Conservation (phyloP, 2,113 vertebrate species). For the Ictidomys tridecemlineatus region DNA sequence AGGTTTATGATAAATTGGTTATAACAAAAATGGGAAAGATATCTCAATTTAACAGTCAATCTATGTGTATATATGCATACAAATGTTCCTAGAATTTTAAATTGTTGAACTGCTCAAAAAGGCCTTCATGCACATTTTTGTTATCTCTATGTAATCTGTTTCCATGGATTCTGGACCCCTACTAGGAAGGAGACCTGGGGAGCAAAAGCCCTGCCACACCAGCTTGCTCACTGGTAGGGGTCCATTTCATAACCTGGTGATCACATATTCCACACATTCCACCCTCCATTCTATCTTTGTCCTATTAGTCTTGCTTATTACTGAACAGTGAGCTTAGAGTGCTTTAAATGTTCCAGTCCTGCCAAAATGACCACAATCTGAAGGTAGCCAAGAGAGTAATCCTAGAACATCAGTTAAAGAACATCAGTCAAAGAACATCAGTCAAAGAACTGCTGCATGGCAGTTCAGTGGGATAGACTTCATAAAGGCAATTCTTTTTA, state of each 20-base stretch:
- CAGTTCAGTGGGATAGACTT: slow-evolving; percentile 62
- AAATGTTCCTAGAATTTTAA: slow-evolving; percentile 23
- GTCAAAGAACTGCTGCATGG: slow-evolving; percentile 61
- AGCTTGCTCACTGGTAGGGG: slow-evolving; percentile 26
- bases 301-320: neutral
- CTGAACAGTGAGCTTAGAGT: slow-evolving; percentile 64
- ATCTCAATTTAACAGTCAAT: neutral
- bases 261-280: slow-evolving; percentile 52
- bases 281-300: slow-evolving; percentile 35
- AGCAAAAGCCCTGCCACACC: neutral
- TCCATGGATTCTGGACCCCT: neutral
- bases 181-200: neutral
- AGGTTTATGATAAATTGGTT: neutral
- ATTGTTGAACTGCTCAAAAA: neutral
- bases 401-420: slow-evolving; percentile 77
- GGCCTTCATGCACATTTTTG: neutral
- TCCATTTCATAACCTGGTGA: slow-evolving; percentile 59
- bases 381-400: slow-evolving; percentile 63
- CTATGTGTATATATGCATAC: neutral
- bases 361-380: slow-evolving; percentile 75
- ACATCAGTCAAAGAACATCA: slow-evolving; percentile 63
- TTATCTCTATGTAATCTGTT: neutral
- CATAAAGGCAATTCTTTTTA: slow-evolving; percentile 37
- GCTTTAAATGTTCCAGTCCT: slow-evolving; percentile 69
- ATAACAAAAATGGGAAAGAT: slow-evolving; percentile 4